Evolutionary conservation across 1,140 invertebrate genomes (phyloP).

Genomic region (Spodoptera frugiperda): DNA sequence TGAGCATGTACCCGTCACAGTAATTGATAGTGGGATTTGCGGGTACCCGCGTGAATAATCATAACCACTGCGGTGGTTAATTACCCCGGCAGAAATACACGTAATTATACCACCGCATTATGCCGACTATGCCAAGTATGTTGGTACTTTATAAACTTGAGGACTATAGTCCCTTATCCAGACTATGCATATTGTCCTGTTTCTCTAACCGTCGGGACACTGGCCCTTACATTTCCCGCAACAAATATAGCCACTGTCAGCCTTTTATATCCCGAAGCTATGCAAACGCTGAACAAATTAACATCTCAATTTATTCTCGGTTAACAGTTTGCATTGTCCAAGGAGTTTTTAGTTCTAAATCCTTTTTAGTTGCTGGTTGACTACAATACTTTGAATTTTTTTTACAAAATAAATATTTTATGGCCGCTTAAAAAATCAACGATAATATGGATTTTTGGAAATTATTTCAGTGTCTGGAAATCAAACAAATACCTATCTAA

Average conservation of each 20-base stretch:
- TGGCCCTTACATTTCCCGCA: conserved; percentile 4
- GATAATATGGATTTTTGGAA: too few relatives aligned
- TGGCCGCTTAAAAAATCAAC: too few relatives aligned
- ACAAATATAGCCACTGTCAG: conserved; percentile 32
- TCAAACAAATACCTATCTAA: too few relatives aligned
- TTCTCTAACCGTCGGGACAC: not conserved
- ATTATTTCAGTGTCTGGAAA: too few relatives aligned
- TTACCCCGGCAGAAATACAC: conserved; percentile 57
- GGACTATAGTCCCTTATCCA: conserved; percentile 7
- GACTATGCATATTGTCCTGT: conserved; percentile 21
- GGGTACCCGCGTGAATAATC: conserved; percentile 72
- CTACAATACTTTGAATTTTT: too few relatives aligned
- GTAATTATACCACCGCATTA: conserved; percentile 70
- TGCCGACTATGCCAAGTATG: conserved; percentile 53
- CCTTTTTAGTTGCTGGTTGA: not conserved
- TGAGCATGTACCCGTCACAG: conserved; percentile 71
- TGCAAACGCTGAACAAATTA: conserved; percentile 16
- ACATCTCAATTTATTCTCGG: conserved; percentile 29
- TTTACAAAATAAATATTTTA: too few relatives aligned
- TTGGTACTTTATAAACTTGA: not conserved
- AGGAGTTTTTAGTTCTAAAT: not conserved
- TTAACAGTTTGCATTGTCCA: not conserved
- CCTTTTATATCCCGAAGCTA: conserved; percentile 17
- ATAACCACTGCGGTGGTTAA: conserved; percentile 73
- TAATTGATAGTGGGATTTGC: conserved; percentile 76